These are phyloP conservation scores for Drosophila kanekoi DNA, from an alignment of 2,888 invertebrate species.

Conservation along the genomic window DNA sequence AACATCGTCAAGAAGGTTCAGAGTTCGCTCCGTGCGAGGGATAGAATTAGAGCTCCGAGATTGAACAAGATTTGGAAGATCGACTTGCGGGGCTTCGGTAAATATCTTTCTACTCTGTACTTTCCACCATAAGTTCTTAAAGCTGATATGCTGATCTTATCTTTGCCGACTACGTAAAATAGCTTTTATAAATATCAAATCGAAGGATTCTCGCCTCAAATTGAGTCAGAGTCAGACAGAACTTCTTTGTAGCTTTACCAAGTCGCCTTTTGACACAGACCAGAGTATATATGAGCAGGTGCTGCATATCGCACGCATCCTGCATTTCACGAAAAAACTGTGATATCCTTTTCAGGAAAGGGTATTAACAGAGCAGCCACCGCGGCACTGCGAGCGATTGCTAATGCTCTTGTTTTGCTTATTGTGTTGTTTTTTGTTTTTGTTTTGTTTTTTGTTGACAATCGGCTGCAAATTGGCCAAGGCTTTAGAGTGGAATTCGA, in stretches of 20 bases:
- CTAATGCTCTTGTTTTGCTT: conserved; percentile 43
- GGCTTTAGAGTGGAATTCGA: conserved; percentile 36
- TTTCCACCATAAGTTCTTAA: too few relatives aligned
- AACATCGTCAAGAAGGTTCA: too few relatives aligned
- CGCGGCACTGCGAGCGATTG: conserved; percentile 40
- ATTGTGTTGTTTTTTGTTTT: conserved; percentile 6
- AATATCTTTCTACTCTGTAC: too few relatives aligned
- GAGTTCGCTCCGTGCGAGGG: too few relatives aligned
- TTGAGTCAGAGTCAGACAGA: not conserved
- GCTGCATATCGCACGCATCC: not conserved
- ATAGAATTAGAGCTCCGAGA: too few relatives aligned
- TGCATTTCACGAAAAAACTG: not conserved
- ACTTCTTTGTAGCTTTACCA: not conserved
- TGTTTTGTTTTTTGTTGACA: conserved; percentile 19
- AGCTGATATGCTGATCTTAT: too few relatives aligned
- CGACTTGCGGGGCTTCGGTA: too few relatives aligned
- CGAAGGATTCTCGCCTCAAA: too few relatives aligned
- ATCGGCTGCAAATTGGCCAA: conserved; percentile 17
- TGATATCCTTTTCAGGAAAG: not conserved
- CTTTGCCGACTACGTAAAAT: too few relatives aligned
- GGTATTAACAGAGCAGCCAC: not conserved
- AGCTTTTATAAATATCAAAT: too few relatives aligned
- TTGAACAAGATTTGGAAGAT: too few relatives aligned
- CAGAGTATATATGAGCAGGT: not conserved
- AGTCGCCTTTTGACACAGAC: not conserved